These are phyloP conservation scores for Parnassius smintheus DNA, from an alignment of 2,888 invertebrate species.

Conservation along the genomic window DNA sequence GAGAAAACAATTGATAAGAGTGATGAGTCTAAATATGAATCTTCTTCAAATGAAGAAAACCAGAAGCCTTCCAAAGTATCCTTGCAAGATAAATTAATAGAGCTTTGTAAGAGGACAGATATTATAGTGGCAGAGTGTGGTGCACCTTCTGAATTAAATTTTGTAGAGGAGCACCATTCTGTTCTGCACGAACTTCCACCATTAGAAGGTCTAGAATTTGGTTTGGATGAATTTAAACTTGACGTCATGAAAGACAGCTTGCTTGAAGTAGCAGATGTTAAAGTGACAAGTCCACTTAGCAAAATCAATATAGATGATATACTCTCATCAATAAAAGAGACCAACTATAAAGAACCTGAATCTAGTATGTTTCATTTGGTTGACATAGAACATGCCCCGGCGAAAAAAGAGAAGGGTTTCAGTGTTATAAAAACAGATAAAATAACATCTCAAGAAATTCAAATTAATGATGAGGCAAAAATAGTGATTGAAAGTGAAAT, in stretches of 20 bases:
- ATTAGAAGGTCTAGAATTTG: slow-evolving; percentile 65
- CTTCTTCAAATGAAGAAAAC: slow-evolving; percentile 35
- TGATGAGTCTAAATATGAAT: slow-evolving; percentile 29
- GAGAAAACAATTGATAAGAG: slow-evolving; percentile 30
- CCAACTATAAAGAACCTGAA: slow-evolving; percentile 55
- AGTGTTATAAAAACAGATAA: slow-evolving; percentile 68
- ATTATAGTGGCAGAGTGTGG: slow-evolving; percentile 76
- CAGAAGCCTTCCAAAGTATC: slow-evolving; percentile 47
- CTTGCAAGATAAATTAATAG: slow-evolving; percentile 66
- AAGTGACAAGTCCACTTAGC: slow-evolving; percentile 66
- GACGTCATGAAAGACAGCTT: slow-evolving; percentile 74
- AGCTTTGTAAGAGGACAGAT: slow-evolving; percentile 71
- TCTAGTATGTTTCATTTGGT: slow-evolving; percentile 68
- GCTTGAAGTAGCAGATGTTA: slow-evolving; percentile 57
- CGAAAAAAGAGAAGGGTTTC: slow-evolving; percentile 64
- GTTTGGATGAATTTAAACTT: slow-evolving; percentile 68
- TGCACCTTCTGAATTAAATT: slow-evolving; percentile 65
- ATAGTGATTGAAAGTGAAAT: slow-evolving; percentile 52
- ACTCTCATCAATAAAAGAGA: slow-evolving; percentile 67
- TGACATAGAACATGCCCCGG: slow-evolving; percentile 66
- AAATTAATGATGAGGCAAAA: slow-evolving; percentile 61
- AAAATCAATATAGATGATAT: slow-evolving; percentile 74
- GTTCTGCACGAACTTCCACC: slow-evolving; percentile 63
- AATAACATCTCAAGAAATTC: slow-evolving; percentile 65
- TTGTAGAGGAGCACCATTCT: slow-evolving; percentile 72